phyloP scores from a whole-genome alignment of 1,140 invertebrate species.

The Archegozetes longisetosus region DNA sequence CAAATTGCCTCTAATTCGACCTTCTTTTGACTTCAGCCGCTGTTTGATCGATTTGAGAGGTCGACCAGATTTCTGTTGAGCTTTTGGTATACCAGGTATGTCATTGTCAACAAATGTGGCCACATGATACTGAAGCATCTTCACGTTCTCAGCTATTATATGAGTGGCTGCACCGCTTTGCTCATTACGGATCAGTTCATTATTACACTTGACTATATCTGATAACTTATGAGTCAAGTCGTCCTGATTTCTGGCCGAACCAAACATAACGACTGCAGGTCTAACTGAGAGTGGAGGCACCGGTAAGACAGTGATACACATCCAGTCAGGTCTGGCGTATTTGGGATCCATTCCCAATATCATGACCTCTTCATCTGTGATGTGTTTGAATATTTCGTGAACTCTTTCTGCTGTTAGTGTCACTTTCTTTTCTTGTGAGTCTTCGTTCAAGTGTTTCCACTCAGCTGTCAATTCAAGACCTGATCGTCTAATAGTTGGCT shows the following conservation, averaged over 20 bases:
- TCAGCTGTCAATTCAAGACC: constrained; percentile 79
- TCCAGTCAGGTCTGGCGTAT: constrained; percentile 95
- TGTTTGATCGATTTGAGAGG: constrained; percentile 92
- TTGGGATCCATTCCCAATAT: constrained; percentile 67
- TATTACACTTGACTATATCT: constrained; percentile 98
- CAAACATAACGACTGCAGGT: constrained; percentile 98
- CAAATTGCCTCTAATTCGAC: constrained; percentile 91
- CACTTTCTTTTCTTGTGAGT: constrained; percentile 91
- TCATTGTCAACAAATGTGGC: constrained; percentile 96
- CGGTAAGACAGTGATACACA: constrained; percentile 92
- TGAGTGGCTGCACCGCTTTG: constrained; percentile 88
- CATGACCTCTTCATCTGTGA: constrained; percentile 90
- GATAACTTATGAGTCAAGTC: constrained; percentile 97
- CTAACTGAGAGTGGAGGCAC: constrained; percentile 82
- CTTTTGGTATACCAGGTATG: constrained; percentile 89
- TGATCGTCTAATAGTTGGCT: constrained; percentile 71
- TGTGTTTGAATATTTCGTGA: constrained; percentile 90
- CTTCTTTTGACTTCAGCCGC: constrained; percentile 70
- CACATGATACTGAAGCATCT: constrained; percentile 97
- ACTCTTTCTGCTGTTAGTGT: constrained; percentile 80
- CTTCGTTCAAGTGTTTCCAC: constrained; percentile 97
- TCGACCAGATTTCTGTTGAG: constrained; percentile 97
- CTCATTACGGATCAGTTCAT: constrained; percentile 88
- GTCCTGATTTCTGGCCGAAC: constrained; percentile 92
- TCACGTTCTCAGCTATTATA: constrained; percentile 89